Percentiles rank a stretch among this genome's conserved stretches.
phyloP scores from a whole-genome alignment of 37 sponge, comb jelly and placozoan genomes.

The Mnemiopsis leidyi region DNA sequence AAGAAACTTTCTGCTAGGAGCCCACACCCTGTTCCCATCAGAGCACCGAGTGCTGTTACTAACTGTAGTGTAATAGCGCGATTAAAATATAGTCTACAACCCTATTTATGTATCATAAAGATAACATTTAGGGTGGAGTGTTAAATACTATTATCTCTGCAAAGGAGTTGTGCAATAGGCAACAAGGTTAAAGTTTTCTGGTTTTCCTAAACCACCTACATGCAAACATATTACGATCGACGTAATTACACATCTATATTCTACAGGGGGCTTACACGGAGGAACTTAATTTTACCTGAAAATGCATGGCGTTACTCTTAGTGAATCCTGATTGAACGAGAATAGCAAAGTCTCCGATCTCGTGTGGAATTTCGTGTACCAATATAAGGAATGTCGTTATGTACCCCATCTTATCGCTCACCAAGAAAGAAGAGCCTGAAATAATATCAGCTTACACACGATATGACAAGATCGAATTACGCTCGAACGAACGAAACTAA shows the following conservation, averaged over 20 bases:
- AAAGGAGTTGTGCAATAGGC: too few relatives aligned
- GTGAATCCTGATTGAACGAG: slow-evolving; percentile 90
- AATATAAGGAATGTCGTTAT: slow-evolving; percentile 91
- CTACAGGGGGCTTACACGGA: too few relatives aligned
- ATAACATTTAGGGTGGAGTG: too few relatives aligned
- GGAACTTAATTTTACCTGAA: too few relatives aligned
- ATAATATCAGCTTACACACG: not conserved
- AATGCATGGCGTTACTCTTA: slow-evolving; percentile 82
- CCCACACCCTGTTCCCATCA: slow-evolving; percentile 81
- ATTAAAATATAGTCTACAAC: too few relatives aligned
- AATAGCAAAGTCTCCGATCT: slow-evolving; percentile 98
- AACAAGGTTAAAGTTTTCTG: too few relatives aligned
- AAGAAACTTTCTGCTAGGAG: slow-evolving; percentile 77
- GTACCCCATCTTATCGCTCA: slow-evolving; percentile 72
- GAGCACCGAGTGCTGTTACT: slow-evolving; percentile 85
- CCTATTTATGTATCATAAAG: too few relatives aligned
- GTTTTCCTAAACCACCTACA: too few relatives aligned
- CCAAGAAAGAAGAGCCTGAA: slow-evolving; percentile 26
- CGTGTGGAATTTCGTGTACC: slow-evolving; percentile 94
- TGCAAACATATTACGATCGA: too few relatives aligned
- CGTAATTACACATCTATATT: too few relatives aligned
- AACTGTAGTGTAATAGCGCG: slow-evolving; percentile 68
- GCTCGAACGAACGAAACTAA: too few relatives aligned
- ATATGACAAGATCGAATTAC: not conserved
- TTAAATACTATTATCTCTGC: too few relatives aligned